Conservation (phyloP, 2,797 vertebrate species). For the Muscicapa comitata region DNA sequence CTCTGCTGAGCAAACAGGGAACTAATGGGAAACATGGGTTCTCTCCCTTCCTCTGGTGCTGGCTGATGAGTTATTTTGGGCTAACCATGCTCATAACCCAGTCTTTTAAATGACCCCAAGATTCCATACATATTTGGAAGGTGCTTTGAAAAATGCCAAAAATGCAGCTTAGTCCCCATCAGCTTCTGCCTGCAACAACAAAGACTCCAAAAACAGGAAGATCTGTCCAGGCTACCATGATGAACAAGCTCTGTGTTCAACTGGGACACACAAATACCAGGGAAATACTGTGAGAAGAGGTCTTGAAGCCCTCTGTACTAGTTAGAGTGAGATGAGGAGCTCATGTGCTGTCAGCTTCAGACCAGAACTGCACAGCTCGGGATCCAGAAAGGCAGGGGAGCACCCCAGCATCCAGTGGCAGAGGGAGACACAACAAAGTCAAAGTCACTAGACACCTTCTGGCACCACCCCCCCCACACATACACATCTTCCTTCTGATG, state of each 20-base stretch:
- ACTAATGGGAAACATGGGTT: neutral
- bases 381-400: neutral
- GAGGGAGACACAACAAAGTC: neutral
- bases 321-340: neutral
- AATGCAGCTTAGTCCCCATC: neutral
- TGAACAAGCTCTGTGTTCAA: neutral
- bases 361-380: accelerated
- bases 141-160: neutral
- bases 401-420: neutral
- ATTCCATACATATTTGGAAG: neutral
- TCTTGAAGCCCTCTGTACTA: neutral
- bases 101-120: neutral
- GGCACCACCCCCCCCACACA: neutral
- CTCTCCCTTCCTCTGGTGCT: neutral
- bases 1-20: neutral
- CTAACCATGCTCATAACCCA: neutral
- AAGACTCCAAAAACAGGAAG: neutral
- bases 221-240: neutral
- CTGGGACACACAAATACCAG: neutral
- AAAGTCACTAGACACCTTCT: neutral
- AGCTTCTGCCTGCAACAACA: neutral
- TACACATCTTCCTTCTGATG: neutral
- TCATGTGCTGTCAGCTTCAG: neutral
- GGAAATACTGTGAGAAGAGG: neutral
- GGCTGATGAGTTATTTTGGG: neutral